Base-by-base conservation (phyloP, 2,797 vertebrate genomes). In the Coendou prehensilis region DNA sequence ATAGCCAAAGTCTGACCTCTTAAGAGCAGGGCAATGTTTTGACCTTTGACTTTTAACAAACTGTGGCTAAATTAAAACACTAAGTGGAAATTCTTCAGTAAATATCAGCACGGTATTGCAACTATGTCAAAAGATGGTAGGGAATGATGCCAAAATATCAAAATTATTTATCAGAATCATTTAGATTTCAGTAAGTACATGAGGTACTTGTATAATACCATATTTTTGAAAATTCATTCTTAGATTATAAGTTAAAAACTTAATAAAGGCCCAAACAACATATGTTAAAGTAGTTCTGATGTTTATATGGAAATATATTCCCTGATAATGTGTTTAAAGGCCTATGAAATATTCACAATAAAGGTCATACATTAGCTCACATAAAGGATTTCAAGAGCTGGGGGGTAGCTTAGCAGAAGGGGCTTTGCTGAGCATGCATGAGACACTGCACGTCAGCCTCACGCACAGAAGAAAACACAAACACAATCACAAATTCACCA, bases 41-140 rank as follows among this genome's bases (percentile, higher is more conserved):
- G 59, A 83, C 30, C 73, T 97, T 87, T 95, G 92, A 96, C 89
- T 94, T 98, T 97, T 97, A 95, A 87, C 64, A 95, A 97, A 95
- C 9, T 14, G 22, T 94, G 84, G 22, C 71, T 97, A 87, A 97
- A 69, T 71, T 73, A 95, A 84, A 88, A 93, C 79, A 93, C 61
- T 95, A 54, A 63, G 71, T 95, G 89, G 80, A 98, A 97, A 83
- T 45, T 7, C 67, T 91, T 79, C 89, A 89, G 3, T 1, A 86
- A 88, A 64, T 79, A 97, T 94, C 64, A 87, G 59, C 17, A 50
- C 52, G 94, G 76, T 83, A 73, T 33, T 81, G 63, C 28, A 86
- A 69, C 63, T 54, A 37, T 92, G 52, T 5, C 57, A 93, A 84
- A 54, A 33, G 92, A 67, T 85, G 30, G 61, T 23, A 81, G 23